These are phyloP conservation scores for Panagrolaimus sp. DNA, from an alignment of 1,140 invertebrate species.

Conservation along the genomic window DNA sequence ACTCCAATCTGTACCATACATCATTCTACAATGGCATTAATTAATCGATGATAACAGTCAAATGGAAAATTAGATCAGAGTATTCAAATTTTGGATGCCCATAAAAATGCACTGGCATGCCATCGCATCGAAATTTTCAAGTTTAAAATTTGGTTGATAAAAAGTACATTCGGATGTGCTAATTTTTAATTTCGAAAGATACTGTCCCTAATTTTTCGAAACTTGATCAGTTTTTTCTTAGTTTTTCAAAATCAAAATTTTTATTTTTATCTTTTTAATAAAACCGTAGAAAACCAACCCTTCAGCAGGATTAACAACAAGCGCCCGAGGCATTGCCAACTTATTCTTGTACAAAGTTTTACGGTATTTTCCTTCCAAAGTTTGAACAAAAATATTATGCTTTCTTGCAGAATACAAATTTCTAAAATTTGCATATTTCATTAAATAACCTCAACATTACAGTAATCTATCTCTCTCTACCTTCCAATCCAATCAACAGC, in stretches of 20 bases:
- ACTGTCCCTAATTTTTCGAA: no score
- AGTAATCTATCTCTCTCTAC: conserved; percentile 94
- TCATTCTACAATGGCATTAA: not conserved
- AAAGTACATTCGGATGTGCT: no score
- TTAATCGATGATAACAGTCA: no score
- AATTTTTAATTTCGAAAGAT: no score
- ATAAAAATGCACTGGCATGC: no score
- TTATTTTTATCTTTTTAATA: no score
- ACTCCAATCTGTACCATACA: conserved; percentile 63
- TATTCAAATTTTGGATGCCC: no score
- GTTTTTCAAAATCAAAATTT: no score
- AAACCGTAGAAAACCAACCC: conserved; percentile 79
- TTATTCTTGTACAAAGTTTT: conserved; percentile 77
- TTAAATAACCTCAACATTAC: conserved; percentile 72
- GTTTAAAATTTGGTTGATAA: no score
- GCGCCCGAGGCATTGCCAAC: conserved; percentile 83
- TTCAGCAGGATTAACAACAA: conserved; percentile 86
- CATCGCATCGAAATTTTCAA: no score
- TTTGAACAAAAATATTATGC: conserved; percentile 81
- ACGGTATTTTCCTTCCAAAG: conserved; percentile 83
- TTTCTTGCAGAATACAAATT: conserved; percentile 58
- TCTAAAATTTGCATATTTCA: conserved; percentile 22
- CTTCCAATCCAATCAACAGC: conserved; percentile 90
- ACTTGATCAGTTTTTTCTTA: no score
- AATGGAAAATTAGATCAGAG: no score